These are phyloP conservation scores for Beris chalybata DNA, from an alignment of 2,888 invertebrate species.

Conservation along the genomic window DNA sequence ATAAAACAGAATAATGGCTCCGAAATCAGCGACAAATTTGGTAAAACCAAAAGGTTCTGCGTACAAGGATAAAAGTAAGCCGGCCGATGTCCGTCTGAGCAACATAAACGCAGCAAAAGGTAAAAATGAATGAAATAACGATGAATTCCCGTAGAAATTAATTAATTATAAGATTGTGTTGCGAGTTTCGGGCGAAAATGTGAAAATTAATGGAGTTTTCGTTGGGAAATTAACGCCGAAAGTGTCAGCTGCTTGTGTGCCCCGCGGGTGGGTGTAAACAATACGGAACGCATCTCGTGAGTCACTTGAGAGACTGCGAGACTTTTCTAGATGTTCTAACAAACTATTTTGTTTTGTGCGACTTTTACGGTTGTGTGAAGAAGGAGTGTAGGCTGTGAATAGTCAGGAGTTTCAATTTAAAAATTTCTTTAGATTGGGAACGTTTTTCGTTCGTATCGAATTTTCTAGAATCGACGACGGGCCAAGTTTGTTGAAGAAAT, in stretches of 20 bases:
- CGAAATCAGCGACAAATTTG: constrained; percentile 47
- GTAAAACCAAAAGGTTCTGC: constrained; percentile 59
- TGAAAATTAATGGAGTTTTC: constrained; percentile 2
- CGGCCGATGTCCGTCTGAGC: constrained; percentile 88
- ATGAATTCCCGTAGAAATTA: background rate
- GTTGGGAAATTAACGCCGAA: constrained; percentile 3
- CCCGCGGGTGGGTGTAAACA: constrained; percentile 39
- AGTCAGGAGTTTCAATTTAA: no score
- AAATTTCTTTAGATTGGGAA: no score
- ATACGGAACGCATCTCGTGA: no score
- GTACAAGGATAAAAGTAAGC: constrained; percentile 92
- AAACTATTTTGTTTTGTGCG: background rate
- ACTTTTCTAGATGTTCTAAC: constrained; percentile 1
- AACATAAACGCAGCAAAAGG: constrained; percentile 99
- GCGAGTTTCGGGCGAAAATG: background rate
- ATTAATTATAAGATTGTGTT: background rate
- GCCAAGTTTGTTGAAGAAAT: no score
- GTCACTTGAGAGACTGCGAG: background rate
- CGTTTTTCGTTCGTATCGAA: background rate
- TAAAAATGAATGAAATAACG: constrained; percentile 52
- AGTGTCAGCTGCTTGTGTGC: constrained; percentile 23
- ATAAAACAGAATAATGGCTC: constrained; percentile 49
- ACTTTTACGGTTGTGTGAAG: background rate
- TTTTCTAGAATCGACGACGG: no score
- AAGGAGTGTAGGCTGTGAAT: no score